A percentile compares a stretch with the other conserved stretches of the same genome.
phyloP scores from a whole-genome alignment of 2,888 invertebrate species.

The Oeneis ivallda region DNA sequence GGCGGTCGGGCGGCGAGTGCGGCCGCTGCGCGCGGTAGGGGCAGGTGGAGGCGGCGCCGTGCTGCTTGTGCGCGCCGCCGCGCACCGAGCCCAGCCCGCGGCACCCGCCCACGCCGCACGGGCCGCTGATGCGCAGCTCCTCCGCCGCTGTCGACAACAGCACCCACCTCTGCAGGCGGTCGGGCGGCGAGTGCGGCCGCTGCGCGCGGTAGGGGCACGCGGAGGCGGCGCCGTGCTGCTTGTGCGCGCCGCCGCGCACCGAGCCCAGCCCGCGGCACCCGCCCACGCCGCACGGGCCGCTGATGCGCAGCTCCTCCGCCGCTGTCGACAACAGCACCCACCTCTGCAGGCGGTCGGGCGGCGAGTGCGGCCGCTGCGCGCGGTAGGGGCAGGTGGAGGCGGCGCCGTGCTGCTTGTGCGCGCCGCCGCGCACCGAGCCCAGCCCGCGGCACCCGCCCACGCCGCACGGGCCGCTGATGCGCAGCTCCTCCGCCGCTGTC shows the following conservation, averaged over 20 bases:
- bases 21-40: slow-evolving; percentile 81
- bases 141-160: slow-evolving; percentile 78
- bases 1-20: slow-evolving; percentile 52
- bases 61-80: slow-evolving; percentile 88
- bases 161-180: slow-evolving; percentile 48
- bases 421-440: slow-evolving; percentile 92
- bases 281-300: slow-evolving; percentile 88
- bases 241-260: slow-evolving; percentile 87
- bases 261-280: slow-evolving; percentile 97
- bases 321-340: slow-evolving; percentile 63
- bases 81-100: slow-evolving; percentile 94
- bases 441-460: slow-evolving; percentile 93
- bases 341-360: slow-evolving; percentile 52
- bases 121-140: slow-evolving; percentile 82
- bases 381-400: slow-evolving; percentile 89
- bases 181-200: slow-evolving; percentile 47
- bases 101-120: slow-evolving; percentile 93
- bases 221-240: slow-evolving; percentile 86
- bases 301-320: slow-evolving; percentile 82
- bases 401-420: slow-evolving; percentile 86
- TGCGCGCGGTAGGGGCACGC: slow-evolving; percentile 86
- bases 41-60: slow-evolving; percentile 87
- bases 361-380: slow-evolving; percentile 46
- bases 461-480: slow-evolving; percentile 86
- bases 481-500: slow-evolving; percentile 84